Base-by-base conservation (phyloP, 2,888 invertebrate species). In the Gnatocerus cornutus region DNA sequence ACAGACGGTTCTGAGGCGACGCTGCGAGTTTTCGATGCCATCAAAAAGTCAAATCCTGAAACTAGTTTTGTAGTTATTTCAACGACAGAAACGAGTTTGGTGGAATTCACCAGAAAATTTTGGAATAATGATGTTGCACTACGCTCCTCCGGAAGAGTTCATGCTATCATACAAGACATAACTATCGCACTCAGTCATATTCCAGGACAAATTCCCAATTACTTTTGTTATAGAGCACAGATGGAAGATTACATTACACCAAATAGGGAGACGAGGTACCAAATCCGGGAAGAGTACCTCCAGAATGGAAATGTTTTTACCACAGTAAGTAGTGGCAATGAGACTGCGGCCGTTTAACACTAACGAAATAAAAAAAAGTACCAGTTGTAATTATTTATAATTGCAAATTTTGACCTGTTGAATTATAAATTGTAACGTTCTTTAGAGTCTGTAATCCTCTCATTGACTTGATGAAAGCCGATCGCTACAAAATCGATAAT, bases 201-300 rank as follows among this genome's bases (percentile, higher is more conserved):
- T 46, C 84, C 84, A 14, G 82, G 81, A 27, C 76, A 78, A 53
- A 76, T 84, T 48, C 74, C 82, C 29, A 78, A 81, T 72, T 80
- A 82, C 72, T 80, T 79, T 74, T 84, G 84, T 74, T 78, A 78
- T 55, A 69, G 72, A n/a, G 73, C 71, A 21, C 63, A 72, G 37
- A 86, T 87, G 75, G 91, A 91, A 81, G 90, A 90, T 79, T 90
- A 89, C 71, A 85, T 89, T 8, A 83, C 88, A 50, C 88, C 89
- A 0, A 83, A 85, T 16, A 80, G 75, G 8, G 74, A 75, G 16
- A 78, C 72, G 27, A 68, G 76, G 59, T 84, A 88, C 66, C 85
- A 87, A 65, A 86, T 87, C 43, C 83, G 83, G 0, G 89, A 71
- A 39, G 80, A 82, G 61, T 82, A 80, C 63, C 71, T 79, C 5